Percentiles rank a stretch among this genome's conserved stretches.
These are phyloP conservation scores for Struthidea cinerea DNA, from an alignment of 2,113 vertebrate species.

Conservation along the genomic window DNA sequence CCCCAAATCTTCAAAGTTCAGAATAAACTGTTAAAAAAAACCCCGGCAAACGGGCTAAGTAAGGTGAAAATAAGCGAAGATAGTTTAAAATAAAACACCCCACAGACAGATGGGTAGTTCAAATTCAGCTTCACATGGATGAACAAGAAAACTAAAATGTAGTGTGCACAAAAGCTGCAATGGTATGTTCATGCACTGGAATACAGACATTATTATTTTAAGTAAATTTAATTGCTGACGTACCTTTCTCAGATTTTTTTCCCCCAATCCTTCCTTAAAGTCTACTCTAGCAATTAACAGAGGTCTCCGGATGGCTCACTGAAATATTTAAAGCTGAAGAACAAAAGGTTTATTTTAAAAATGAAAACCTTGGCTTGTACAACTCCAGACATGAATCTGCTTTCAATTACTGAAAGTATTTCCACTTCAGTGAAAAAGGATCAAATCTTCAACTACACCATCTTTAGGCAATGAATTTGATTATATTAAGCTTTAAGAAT, in stretches of 20 bases:
- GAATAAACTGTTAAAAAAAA: not conserved
- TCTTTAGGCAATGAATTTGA: slow-evolving; percentile 71
- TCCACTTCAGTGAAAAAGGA: slow-evolving; percentile 74
- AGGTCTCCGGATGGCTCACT: slow-evolving; percentile 52
- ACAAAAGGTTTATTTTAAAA: slow-evolving; percentile 82
- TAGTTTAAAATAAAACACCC: not conserved
- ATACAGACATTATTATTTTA: not conserved
- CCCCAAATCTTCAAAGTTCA: not conserved
- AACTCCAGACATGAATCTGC: slow-evolving; percentile 79
- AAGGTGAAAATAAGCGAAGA: not conserved
- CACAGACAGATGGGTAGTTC: not conserved
- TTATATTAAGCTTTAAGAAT: slow-evolving; percentile 56
- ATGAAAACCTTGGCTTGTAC: slow-evolving; percentile 72
- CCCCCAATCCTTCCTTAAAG: slow-evolving; percentile 33
- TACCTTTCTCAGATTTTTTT: slow-evolving; percentile 3
- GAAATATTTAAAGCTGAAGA: slow-evolving; percentile 71
- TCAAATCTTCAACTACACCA: slow-evolving; percentile 77
- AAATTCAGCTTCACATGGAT: not conserved
- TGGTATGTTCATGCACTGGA: not conserved
- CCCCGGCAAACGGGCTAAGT: not conserved
- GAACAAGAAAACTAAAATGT: not conserved
- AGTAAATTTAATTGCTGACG: slow-evolving; percentile 31
- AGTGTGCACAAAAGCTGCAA: not conserved
- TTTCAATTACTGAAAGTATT: slow-evolving; percentile 80
- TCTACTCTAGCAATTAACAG: slow-evolving; percentile 67